Conservation (phyloP, 2,888 invertebrate genomes). For the Alloplasta piceator region DNA sequence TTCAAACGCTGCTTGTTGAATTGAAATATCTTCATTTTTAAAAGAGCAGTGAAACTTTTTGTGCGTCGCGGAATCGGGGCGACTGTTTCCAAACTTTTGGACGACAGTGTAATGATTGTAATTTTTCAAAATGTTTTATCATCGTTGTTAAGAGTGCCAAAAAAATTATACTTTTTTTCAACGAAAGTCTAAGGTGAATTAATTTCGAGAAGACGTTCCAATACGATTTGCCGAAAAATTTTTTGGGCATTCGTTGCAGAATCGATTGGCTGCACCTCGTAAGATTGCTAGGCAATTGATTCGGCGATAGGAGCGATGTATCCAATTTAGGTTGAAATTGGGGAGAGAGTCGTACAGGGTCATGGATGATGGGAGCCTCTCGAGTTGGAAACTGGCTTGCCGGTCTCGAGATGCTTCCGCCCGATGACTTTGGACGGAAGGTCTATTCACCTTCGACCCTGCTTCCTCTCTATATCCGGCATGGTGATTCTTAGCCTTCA, state of each 20-base stretch:
- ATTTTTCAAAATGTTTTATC: too few species aligned
- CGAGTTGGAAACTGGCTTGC: conserved; percentile 23
- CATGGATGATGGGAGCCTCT: conserved; percentile 37
- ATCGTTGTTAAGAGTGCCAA: too few species aligned
- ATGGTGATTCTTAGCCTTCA: conserved; percentile 51
- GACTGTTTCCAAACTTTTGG: too few species aligned
- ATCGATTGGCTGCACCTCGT: conserved; percentile 37
- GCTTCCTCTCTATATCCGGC: conserved; percentile 49
- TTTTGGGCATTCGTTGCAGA: conserved; percentile 30
- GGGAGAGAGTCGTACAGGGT: conserved; percentile 26
- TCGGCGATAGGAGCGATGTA: conserved; percentile 28
- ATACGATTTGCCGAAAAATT: neutral
- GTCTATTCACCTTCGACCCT: conserved; percentile 35
- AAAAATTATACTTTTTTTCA: too few species aligned
- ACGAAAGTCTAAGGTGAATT: too few species aligned
- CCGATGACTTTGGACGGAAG: conserved; percentile 40
- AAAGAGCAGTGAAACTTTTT: too few species aligned
- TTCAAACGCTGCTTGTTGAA: too few species aligned
- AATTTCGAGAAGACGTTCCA: neutral
- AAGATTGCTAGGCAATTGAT: conserved; percentile 40
- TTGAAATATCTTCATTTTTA: too few species aligned
- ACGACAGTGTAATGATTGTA: too few species aligned
- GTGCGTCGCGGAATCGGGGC: too few species aligned
- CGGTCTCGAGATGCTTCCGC: conserved; percentile 23
- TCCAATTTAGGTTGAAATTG: conserved; percentile 49